Evolutionary conservation across 2,113 vertebrate genomes (phyloP), one percentile per base, ranked within the genome.

Genomic region (Glaucidium brasilianum): DNA sequence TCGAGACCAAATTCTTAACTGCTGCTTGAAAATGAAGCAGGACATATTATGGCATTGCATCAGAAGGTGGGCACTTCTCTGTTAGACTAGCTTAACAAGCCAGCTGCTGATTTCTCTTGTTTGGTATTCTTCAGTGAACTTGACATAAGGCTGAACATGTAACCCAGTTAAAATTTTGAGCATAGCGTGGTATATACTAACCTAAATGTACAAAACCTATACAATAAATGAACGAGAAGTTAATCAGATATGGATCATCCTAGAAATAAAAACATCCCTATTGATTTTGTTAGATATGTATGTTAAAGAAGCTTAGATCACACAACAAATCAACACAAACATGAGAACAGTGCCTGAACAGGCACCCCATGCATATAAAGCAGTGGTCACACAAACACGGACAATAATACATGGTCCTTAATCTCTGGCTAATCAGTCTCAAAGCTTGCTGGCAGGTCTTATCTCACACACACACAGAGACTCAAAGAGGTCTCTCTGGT

Each of bases 41-140:
- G 29, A 41, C 1, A 0, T 50, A 30, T 72, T 62, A 25, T 0
- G 5, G 58, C 25, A 22, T 34, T 52, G 29, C 25, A 34, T 76
- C 25, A 45, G 45, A 71, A 50, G 67, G 30, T 58, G 41, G 11
- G 11, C 62, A 6, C 27, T 69, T 84, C 49, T 92, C 49, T 3
- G 2, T 59, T 63, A 45, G 20, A 41, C 34, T 25, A 49, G 32
- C 8, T 79, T 75, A 74, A 43, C 47, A 47, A 56, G 67, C n/a
- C 34, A 60, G 35, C 5, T 75, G 37, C 18, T 50, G 39, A 27
- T 50, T 93, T 53, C 15, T 53, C 27, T 53, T 83, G 21, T 41
- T 78, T 39, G 62, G 5, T 37, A 53, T 52, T 30, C 16, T 79
- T 75, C 58, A 19, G 18, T 66, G 64, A 71, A 37, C 6, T 15